Percentiles rank a stretch among this genome's conserved stretches.
phyloP scores from a whole-genome alignment of 1,140 invertebrate species.

The Platorchestia sp. region DNA sequence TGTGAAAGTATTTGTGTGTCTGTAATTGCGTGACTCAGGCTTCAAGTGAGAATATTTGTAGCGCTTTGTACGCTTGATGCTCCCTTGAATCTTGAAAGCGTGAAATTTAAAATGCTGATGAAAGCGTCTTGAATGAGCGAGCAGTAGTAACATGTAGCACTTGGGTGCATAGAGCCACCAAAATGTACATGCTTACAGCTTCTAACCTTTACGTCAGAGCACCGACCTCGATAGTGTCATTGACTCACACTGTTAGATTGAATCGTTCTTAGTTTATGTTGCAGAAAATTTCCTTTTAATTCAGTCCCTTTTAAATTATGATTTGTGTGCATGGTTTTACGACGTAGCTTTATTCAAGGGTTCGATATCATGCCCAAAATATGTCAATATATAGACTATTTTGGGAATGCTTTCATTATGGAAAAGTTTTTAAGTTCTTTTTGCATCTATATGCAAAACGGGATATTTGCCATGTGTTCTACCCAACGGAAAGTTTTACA shows the following conservation, averaged over 20 bases:
- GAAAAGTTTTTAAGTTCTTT: neutral
- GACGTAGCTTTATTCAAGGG: neutral
- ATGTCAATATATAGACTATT: neutral
- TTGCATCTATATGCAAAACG: neutral
- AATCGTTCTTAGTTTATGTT: neutral
- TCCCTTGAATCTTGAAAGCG: neutral
- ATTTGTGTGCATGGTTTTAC: neutral
- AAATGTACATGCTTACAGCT: neutral
- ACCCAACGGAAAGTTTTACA: no score
- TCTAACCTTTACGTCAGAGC: neutral
- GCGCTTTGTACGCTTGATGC: neutral
- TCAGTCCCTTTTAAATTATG: neutral
- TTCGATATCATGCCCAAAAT: no score
- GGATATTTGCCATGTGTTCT: neutral
- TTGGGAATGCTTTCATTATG: neutral
- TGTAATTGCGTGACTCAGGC: neutral
- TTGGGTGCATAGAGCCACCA: neutral
- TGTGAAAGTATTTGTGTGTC: neutral
- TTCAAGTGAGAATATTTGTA: neutral
- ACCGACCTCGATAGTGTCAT: neutral
- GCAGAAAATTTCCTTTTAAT: neutral
- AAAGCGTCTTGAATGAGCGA: neutral
- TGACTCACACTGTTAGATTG: neutral
- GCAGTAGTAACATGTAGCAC: neutral
- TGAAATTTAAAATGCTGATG: neutral